Base-by-base conservation (phyloP, 2,113 vertebrate genomes). In the Colistium nudipinnis region DNA sequence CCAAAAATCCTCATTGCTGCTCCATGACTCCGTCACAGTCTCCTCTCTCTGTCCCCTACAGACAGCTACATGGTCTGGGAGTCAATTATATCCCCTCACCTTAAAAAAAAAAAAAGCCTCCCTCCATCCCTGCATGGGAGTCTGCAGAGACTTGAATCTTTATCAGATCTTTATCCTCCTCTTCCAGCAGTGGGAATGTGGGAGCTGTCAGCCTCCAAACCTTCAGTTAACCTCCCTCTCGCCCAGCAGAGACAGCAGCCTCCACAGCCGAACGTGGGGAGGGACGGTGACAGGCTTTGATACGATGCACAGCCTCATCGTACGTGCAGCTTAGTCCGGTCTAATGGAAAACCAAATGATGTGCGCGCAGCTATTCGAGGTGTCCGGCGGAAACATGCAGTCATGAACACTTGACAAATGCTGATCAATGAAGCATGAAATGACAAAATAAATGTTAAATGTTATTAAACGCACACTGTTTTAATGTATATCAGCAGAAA, bases 41-140 rank as follows among this genome's bases (percentile, higher is more conserved):
- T 74, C 53, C 54, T 45, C 63, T 68, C n/a, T 20, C 22, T 53
- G 38, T 81, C 69, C 84, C 76, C 59, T 25, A 54, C 77, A 80
- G 76, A 76, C 41, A 78, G 76, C 53, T 67, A 45, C 56, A 71
- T 43, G 38, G 63, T 74, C 78, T 80, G 70, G 69, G 28, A 81
- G 78, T 84, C 82, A 88, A 81, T 90, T 87, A 90, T 57, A 74
- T 68, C 60, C 39, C 71, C 69, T 84, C 74, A 70, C 79, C 79
- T 86, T 87, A 62, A 80, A 48, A 74, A 72, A 60, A 62, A 62
- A 80, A 48, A 74, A 72, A 60, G 64, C 51, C 52, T 62, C n/a
- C 36, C 47, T 74, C 53, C 52, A 45, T 61, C 59, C 25, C 31
- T 33, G 66, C 69, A 79, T 10, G 38, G 62, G 56, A 79, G 53